Evolutionary conservation across 2,797 vertebrate genomes (phyloP), one percentile per base, ranked within the genome.

Genomic region (Myiothlypis chrysogaster): DNA sequence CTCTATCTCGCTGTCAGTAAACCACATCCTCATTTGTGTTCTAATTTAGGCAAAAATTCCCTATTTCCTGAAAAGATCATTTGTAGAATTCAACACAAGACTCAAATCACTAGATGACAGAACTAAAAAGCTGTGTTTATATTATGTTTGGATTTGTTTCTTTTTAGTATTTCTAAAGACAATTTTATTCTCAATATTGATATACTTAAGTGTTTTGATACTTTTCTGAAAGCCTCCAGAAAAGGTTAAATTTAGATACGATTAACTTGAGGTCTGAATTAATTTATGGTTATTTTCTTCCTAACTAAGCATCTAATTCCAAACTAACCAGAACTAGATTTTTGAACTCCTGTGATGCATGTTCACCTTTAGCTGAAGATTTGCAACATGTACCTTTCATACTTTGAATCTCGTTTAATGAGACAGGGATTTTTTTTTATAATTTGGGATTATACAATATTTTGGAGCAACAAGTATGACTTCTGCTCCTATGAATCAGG

Each of bases 21-120:
- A 53, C 70, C 47, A 11, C 61, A 86, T 87, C 37, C 28, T 50
- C 52, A 50, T 91, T 49, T 94, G 84, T 79, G 63, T 94, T 78
- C 83, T 97, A 93, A 94, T 97, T 96, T 96, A 91, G 92, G 71
- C 43, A 87, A 96, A 81, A 39, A 1, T 56, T 50, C 53, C 73
- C 52, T 97, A 39, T 93, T 97, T 84, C 7, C 86, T 89, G 59
- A 64, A 93, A 91, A 93, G 64, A 53, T 82, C 10, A 75, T 93
- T 80, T 68, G 32, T 13, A 20, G 93, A 92, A 95, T 44, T 95
- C 72, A 46, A 39, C 8, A 11, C 8, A 79, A 39, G 65, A 94
- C 73, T 66, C 79, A 95, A 97, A 93, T 8, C 17, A 16, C 24
- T 66, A 83, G 66, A 88, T 64, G 64, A 93, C 41, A 93, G 85